Evolutionary conservation across 64 coral and sea anemone species (phyloP).

Genomic region (Montipora sp.): DNA sequence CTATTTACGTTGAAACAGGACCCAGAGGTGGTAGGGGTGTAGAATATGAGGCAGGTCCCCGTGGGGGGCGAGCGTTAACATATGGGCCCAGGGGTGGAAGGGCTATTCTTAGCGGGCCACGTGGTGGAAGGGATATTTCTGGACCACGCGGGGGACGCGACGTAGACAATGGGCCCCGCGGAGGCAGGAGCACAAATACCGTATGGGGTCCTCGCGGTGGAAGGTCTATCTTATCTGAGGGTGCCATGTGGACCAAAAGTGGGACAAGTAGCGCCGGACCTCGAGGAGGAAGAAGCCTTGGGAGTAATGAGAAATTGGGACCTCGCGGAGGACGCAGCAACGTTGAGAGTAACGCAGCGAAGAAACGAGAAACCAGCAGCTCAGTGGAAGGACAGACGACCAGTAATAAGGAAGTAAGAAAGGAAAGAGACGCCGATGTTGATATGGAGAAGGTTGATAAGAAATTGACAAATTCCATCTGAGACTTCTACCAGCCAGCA

Average conservation of each 20-base stretch:
- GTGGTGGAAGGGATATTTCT: slow-evolving; percentile 61
- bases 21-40: slow-evolving; percentile 64
- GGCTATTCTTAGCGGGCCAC: slow-evolving; percentile 45
- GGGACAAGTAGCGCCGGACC: background rate
- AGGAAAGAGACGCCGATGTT: slow-evolving; percentile 27
- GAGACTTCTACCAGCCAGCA: background rate
- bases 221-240: slow-evolving; percentile 32
- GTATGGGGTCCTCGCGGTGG: slow-evolving; percentile 34
- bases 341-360: background rate
- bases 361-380: background rate
- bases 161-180: slow-evolving; percentile 1
- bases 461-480: slow-evolving; percentile 9
- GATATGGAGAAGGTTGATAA: slow-evolving; percentile 34
- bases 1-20: slow-evolving; percentile 20
- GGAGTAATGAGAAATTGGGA: background rate
- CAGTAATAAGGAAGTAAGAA: background rate
- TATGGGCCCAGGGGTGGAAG: slow-evolving; percentile 37
- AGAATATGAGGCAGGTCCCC: background rate
- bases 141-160: slow-evolving; percentile 65
- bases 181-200: slow-evolving; percentile 20
- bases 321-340: slow-evolving; percentile 45
- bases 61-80: slow-evolving; percentile 23
- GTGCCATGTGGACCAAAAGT: slow-evolving; percentile 6
- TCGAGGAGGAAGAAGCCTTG: slow-evolving; percentile 28
- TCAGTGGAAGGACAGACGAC: background rate